phyloP scores from a whole-genome alignment of 1,140 invertebrate species.

The Caerostris extrusa region DNA sequence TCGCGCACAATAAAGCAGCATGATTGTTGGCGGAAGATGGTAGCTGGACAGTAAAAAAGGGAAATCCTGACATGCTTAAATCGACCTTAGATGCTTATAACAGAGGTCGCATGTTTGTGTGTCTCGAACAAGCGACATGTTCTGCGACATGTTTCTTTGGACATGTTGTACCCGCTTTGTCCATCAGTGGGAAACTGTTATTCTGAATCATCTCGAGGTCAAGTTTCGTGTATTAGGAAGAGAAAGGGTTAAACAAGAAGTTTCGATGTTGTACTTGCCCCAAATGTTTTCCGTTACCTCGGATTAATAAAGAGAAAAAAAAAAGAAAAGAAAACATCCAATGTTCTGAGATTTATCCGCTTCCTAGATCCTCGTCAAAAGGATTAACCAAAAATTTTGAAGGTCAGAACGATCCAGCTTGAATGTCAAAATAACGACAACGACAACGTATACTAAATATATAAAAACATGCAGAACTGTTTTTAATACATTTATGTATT shows the following conservation, averaged over 20 bases:
- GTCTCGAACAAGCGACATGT: slow-evolving; percentile 26
- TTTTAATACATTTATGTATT: too few relatives aligned
- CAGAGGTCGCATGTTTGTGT: slow-evolving; percentile 33
- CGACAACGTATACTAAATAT: too few relatives aligned
- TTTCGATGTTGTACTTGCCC: slow-evolving; percentile 61
- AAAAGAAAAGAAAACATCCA: neutral
- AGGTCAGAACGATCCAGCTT: slow-evolving; percentile 12
- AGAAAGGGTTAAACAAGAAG: neutral
- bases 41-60: neutral
- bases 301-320: neutral
- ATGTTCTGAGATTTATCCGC: neutral
- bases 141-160: neutral
- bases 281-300: slow-evolving; percentile 45
- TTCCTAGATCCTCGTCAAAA: slow-evolving; percentile 15
- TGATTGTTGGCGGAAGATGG: neutral
- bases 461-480: too few relatives aligned
- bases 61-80: slow-evolving; percentile 30
- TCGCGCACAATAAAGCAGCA: neutral
- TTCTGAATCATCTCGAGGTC: slow-evolving; percentile 17
- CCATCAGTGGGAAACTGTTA: slow-evolving; percentile 43
- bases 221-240: slow-evolving; percentile 48
- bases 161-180: slow-evolving; percentile 39
- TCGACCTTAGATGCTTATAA: neutral
- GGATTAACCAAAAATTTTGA: neutral
- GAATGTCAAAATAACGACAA: neutral